phyloP scores from a whole-genome alignment of 2,797 vertebrate genomes.

The Avahi laniger region DNA sequence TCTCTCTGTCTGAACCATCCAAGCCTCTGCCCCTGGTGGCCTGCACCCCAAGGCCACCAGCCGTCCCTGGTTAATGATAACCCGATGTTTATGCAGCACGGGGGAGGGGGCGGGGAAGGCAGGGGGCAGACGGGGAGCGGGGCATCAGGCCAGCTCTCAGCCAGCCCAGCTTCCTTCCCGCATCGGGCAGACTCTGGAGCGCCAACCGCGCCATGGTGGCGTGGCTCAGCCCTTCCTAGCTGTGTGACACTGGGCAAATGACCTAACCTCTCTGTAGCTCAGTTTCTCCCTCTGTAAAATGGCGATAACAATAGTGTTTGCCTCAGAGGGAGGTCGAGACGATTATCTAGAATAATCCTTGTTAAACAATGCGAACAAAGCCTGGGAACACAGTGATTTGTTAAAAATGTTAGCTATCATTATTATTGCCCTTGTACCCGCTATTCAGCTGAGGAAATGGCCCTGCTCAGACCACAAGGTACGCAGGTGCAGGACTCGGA shows the following conservation, averaged over 20 bases:
- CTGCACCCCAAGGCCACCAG: not conserved
- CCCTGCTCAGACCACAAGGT: not conserved
- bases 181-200: not conserved
- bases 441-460: not conserved
- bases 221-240: not conserved
- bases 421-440: accelerated
- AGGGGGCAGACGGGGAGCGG: accelerated
- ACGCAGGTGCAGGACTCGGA: not conserved
- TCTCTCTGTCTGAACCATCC: not conserved
- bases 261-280: not conserved
- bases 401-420: not conserved
- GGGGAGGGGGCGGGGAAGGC: no score
- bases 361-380: not conserved
- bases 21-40: not conserved
- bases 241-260: not conserved
- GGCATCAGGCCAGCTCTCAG: not conserved
- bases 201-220: not conserved
- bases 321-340: not conserved
- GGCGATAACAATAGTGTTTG: not conserved
- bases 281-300: not conserved
- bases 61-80: slow-evolving; percentile 63
- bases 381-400: no score
- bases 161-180: not conserved
- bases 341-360: not conserved
- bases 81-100: not conserved